These are phyloP conservation scores for Rutilus rutilus DNA, from an alignment of 2,113 vertebrate species.

Conservation along the genomic window DNA sequence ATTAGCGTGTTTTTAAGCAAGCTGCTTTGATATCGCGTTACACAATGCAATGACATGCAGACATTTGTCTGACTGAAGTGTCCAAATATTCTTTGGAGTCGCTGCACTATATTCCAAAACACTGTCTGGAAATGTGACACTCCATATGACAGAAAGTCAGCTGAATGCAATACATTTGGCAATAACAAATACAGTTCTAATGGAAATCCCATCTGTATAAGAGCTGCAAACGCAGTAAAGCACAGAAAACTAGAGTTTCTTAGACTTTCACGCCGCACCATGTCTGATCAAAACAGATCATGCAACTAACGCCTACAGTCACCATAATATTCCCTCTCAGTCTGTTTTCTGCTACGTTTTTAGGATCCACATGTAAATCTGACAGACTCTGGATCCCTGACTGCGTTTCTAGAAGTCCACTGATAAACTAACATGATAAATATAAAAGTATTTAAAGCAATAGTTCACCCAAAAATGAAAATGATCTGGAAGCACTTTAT, in stretches of 20 bases:
- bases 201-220: slow-evolving; percentile 12
- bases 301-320: background rate
- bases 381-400: no score
- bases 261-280: background rate
- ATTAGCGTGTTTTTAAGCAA: background rate
- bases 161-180: background rate
- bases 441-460: no score
- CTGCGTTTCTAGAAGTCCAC: no score
- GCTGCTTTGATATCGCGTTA: slow-evolving; percentile 12
- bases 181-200: background rate
- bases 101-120: background rate
- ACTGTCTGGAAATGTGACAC: slow-evolving; percentile 19
- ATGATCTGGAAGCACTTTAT: no score
- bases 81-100: background rate
- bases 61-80: slow-evolving; percentile 9
- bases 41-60: background rate
- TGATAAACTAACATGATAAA: no score
- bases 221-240: background rate
- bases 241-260: background rate
- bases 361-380: no score
- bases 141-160: background rate
- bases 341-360: background rate
- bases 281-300: background rate
- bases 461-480: no score
- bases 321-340: background rate